Conservation (phyloP, 2,888 invertebrate genomes). For the Lasioglossum vierecki region DNA sequence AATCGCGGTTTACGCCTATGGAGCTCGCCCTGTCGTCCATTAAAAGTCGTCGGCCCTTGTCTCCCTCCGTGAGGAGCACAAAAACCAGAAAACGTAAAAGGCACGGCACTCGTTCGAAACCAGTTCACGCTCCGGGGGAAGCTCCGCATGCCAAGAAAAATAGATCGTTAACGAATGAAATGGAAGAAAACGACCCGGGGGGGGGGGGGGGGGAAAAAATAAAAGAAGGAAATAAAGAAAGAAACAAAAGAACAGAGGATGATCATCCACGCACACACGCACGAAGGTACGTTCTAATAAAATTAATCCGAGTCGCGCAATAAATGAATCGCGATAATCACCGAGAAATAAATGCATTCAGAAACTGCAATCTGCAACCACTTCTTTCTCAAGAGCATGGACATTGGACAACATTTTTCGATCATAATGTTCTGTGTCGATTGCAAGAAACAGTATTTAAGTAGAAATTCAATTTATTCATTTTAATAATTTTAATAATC, state of each 20-base stretch:
- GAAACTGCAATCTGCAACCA: neutral
- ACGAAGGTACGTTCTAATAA: neutral
- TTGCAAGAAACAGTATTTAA: no score
- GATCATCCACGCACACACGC: neutral
- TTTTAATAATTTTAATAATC: no score
- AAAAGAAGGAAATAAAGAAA: neutral
- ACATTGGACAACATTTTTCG: neutral
- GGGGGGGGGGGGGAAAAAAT: neutral
- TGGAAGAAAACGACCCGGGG: neutral
- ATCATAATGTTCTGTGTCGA: no score
- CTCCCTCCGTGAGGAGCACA: conserved; percentile 74
- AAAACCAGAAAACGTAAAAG: conserved; percentile 79
- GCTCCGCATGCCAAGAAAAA: conserved; percentile 67
- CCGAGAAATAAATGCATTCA: neutral
- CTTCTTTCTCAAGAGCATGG: neutral
- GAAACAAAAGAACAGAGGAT: neutral
- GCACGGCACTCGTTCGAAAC: conserved; percentile 74
- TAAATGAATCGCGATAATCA: neutral
- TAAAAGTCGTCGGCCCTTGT: conserved; percentile 78
- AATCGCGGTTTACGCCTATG: conserved; percentile 74
- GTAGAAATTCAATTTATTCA: no score
- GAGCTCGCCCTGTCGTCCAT: conserved; percentile 76
- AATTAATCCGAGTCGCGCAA: conserved; percentile 1
- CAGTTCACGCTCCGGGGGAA: conserved; percentile 73
- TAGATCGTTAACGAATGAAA: conserved; percentile 69